A percentile compares a stretch with the other conserved stretches of the same genome.
These are phyloP conservation scores for Salticus scenicus DNA, from an alignment of 2,888 invertebrate genomes.

Conservation along the genomic window DNA sequence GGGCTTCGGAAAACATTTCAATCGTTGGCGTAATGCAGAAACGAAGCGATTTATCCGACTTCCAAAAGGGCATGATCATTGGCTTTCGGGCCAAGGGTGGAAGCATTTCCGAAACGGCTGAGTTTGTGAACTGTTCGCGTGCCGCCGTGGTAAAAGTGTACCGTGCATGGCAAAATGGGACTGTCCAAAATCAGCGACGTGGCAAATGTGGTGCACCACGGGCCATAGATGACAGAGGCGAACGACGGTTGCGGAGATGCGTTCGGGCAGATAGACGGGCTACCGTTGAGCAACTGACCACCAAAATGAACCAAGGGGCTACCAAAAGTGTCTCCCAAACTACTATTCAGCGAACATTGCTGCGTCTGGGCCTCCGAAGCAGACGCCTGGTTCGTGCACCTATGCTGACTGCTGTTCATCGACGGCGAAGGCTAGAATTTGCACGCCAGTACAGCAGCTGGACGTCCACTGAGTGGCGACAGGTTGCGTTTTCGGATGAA, in stretches of 20 bases:
- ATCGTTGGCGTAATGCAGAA: conserved; percentile 15
- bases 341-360: too few relatives aligned
- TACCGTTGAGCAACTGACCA: conserved; percentile 7
- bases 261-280: neutral
- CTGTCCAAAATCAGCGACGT: too few relatives aligned
- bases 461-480: too few relatives aligned
- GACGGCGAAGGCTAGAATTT: too few relatives aligned
- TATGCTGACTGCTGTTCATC: too few relatives aligned
- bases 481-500: too few relatives aligned
- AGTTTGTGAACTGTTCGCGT: neutral
- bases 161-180: neutral
- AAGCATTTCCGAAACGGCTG: neutral
- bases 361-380: too few relatives aligned
- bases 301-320: too few relatives aligned
- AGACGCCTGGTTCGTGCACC: too few relatives aligned
- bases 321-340: too few relatives aligned
- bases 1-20: conserved; percentile 14
- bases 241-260: neutral
- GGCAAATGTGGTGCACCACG: too few relatives aligned
- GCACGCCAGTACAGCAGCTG: too few relatives aligned
- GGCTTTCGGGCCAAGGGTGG: conserved; percentile 11
- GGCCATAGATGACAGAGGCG: neutral
- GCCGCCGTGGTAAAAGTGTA: neutral
- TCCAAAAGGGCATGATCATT: conserved; percentile 10
- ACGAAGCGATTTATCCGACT: neutral